Evolutionary conservation across 1,140 invertebrate species (phyloP).

Genomic region (Drosophila mayri): DNA sequence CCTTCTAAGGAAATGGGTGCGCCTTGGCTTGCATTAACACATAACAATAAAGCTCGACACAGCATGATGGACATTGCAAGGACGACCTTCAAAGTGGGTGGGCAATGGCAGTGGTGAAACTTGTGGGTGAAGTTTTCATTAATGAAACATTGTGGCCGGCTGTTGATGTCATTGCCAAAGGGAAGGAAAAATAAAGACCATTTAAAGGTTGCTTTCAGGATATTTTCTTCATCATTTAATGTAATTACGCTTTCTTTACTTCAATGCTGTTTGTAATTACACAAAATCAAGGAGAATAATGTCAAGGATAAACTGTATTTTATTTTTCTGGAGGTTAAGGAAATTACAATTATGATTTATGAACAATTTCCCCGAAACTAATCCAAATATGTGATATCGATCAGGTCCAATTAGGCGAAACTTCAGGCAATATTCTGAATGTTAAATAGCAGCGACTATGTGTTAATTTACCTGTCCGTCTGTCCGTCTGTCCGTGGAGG

Average conservation of each 20-base stretch:
- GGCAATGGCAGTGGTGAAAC: constrained; percentile 7
- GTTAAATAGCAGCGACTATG: constrained; percentile 32
- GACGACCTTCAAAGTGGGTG: constrained; percentile 41
- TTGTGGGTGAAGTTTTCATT: constrained; percentile 25
- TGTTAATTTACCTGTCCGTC: constrained; percentile 37
- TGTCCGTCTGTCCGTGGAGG: background rate
- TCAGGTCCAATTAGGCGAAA: constrained; percentile 36
- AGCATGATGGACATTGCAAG: constrained; percentile 47
- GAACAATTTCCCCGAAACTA: constrained; percentile 2
- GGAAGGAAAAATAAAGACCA: background rate
- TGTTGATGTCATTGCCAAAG: constrained; percentile 28
- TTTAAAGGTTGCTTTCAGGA: background rate
- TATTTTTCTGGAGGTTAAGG: background rate
- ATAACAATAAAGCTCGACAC: constrained; percentile 27
- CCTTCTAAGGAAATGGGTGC: constrained; percentile 32
- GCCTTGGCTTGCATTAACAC: constrained; percentile 34
- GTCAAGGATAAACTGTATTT: background rate
- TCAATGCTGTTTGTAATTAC: constrained; percentile 1
- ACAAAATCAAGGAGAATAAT: background rate
- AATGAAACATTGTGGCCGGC: constrained; percentile 23
- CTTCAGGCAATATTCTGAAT: constrained; percentile 10
- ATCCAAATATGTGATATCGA: constrained; percentile 20
- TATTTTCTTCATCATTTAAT: background rate
- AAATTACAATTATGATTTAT: constrained; percentile 16
- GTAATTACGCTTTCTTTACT: background rate